Evolutionary conservation across 2,888 invertebrate species (phyloP).

Genomic region (Aphrophora alni): DNA sequence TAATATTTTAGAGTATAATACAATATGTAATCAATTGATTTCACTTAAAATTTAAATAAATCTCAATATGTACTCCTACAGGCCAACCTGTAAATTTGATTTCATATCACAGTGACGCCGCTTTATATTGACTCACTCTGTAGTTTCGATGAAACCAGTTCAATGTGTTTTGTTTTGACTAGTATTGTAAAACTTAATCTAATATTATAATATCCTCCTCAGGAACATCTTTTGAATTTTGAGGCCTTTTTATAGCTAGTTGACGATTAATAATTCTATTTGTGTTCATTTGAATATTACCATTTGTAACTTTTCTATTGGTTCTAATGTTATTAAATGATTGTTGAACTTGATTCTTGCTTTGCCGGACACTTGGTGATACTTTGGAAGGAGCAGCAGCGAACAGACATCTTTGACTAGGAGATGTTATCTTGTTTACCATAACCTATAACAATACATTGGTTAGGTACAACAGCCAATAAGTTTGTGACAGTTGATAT

Average conservation of each 20-base stretch:
- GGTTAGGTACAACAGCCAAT: no score
- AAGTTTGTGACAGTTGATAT: no score
- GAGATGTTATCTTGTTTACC: neutral
- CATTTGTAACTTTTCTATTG: neutral
- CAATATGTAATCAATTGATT: no score
- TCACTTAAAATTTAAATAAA: no score
- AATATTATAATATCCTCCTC: neutral
- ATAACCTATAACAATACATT: neutral
- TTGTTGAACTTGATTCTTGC: neutral
- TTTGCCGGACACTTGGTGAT: neutral
- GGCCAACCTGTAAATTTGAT: no score
- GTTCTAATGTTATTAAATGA: neutral
- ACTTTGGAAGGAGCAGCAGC: neutral
- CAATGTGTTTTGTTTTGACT: no score
- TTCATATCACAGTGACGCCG: no score
- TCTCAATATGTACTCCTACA: no score
- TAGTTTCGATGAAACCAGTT: no score
- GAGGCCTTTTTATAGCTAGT: neutral
- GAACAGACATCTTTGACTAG: neutral
- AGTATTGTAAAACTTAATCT: neutral
- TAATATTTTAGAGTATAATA: no score
- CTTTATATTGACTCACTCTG: no score
- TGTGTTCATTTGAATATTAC: neutral
- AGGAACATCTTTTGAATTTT: neutral
- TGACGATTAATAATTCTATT: neutral